A percentile compares a stretch with the other conserved stretches of the same genome.
Conservation (phyloP, 2,113 vertebrate species). For the Asarcornis scutulata region DNA sequence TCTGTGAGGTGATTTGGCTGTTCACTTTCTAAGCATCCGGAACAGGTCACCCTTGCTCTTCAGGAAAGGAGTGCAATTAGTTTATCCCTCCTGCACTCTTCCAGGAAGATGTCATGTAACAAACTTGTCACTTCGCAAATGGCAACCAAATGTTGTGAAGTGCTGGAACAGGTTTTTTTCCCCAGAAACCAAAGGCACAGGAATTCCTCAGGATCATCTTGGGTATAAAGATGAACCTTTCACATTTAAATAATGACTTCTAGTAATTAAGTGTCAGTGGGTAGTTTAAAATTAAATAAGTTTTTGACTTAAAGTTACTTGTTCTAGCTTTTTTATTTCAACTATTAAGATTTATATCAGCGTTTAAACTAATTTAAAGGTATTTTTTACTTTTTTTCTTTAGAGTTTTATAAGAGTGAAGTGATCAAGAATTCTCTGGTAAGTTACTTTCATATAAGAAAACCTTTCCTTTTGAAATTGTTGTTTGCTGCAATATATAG, state of each 20-base stretch:
- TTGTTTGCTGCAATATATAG: background rate
- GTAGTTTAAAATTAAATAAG: background rate
- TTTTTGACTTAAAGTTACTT: background rate
- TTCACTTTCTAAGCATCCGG: background rate
- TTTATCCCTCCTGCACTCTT: background rate
- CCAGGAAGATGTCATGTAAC: background rate
- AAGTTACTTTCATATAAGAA: constrained; percentile 74
- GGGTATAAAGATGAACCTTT: background rate
- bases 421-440: constrained; percentile 98
- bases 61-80: background rate
- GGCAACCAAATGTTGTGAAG: background rate
- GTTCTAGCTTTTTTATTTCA: background rate
- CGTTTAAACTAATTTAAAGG: constrained; percentile 31
- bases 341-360: background rate
- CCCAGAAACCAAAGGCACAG: background rate
- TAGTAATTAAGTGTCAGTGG: background rate
- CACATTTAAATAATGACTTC: background rate
- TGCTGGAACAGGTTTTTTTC: rapidly evolving
- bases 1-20: background rate
- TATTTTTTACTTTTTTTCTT: constrained; percentile 36
- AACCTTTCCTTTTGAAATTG: background rate
- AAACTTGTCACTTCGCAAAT: background rate
- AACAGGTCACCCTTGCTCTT: background rate
- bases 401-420: constrained; percentile 98
- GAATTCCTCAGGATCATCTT: background rate